phyloP scores from a whole-genome alignment of 2,797 vertebrate species.

The Taeniopygia guttata region DNA sequence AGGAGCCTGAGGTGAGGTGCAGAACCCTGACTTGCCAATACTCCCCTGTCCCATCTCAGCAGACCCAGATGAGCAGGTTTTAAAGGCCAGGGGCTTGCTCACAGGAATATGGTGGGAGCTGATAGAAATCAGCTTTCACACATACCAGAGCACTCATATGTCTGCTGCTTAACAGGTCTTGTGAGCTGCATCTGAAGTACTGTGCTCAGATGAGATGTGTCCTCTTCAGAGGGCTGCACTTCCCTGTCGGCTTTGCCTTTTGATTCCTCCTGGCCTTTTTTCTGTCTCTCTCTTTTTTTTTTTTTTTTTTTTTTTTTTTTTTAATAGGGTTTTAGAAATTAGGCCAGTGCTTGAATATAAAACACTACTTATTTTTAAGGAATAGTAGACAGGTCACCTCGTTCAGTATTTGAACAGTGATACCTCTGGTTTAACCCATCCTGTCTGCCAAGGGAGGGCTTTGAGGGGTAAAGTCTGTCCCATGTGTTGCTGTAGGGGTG shows the following conservation, averaged over 20 bases:
- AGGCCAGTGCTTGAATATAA: background rate
- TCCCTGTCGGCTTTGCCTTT: background rate
- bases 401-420: background rate
- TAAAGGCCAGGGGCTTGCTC: rapidly evolving
- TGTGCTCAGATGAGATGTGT: background rate
- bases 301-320: background rate
- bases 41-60: background rate
- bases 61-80: background rate
- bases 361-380: background rate
- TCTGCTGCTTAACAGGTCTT: background rate
- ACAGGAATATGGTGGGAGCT: background rate
- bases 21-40: background rate
- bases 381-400: background rate
- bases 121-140: background rate
- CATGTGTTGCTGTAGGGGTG: background rate
- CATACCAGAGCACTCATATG: rapidly evolving
- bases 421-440: background rate
- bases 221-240: background rate
- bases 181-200: background rate
- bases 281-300: background rate
- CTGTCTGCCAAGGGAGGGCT: background rate
- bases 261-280: background rate
- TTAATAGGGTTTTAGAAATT: background rate
- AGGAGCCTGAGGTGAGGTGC: background rate
- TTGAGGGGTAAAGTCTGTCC: background rate